Evolutionary conservation across 2,797 vertebrate species (phyloP), one percentile per base, ranked within the genome.

Genomic region (Pseudochirops cupreus): DNA sequence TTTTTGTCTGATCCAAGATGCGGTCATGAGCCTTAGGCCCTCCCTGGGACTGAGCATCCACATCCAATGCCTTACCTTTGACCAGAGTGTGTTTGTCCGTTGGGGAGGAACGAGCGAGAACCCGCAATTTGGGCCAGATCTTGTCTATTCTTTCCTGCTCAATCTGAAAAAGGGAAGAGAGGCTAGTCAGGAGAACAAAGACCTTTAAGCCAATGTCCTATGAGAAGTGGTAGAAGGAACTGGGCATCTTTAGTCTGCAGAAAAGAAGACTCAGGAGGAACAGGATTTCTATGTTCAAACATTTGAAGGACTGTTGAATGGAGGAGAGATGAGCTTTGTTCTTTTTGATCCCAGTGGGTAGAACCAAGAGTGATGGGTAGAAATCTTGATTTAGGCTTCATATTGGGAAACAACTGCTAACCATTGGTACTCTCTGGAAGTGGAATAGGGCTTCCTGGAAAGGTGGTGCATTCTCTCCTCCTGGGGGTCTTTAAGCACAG

Each of bases 31-130:
- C 39, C 39, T 46, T 21, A 46, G 39, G 10, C 21, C 18, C 21
- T 46, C 74, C n/a, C 56, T 59, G 31, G 13, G 4, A 2, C 50
- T 11, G 58, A 52, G 82, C 33, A 18, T 87, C 46, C 89, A 91
- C 2, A 14, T 14, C 91, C 52, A 6, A 0, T 0, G 21, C 31
- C 99, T 95, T 95, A 99, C 99, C 99, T 99, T 99, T 99, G 57
- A 99, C 99, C 97, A 99, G 96, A 1, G 99, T 99, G 97, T 99
- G 99, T 96, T 99, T 99, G 98, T 99, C 99, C 0, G 99, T 99
- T 74, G 98, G 99, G 91, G 99, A 99, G 7, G 99, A 99, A 95
- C 99, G 99, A 95, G 99, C 99, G 5, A 99, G 99, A 93, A 99
- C 99, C 87, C 99, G 98, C 39, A 99, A 98, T 97, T 99, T 99